These are phyloP conservation scores for Drosophila ironensis DNA, from an alignment of 1,140 invertebrate genomes.

Conservation along the genomic window DNA sequence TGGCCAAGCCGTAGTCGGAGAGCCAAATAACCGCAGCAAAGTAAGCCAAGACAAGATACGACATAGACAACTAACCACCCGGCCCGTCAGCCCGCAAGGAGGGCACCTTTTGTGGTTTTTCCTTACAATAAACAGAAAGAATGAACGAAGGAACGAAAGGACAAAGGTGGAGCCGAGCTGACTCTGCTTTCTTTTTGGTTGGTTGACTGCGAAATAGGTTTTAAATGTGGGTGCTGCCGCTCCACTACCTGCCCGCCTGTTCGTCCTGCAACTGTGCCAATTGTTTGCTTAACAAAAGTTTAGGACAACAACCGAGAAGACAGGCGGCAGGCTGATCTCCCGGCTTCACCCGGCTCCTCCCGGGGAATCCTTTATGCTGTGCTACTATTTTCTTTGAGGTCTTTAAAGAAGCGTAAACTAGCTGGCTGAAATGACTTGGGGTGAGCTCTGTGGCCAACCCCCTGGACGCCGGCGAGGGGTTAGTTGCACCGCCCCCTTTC, in stretches of 20 bases:
- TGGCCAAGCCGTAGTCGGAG: constrained; percentile 47
- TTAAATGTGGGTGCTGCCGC: constrained; percentile 52
- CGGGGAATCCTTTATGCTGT: constrained; percentile 9
- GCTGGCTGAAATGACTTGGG: constrained; percentile 1
- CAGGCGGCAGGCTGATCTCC: not conserved
- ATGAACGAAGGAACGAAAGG: constrained; percentile 41
- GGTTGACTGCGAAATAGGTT: constrained; percentile 71
- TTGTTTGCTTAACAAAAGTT: constrained; percentile 82
- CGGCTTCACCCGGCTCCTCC: not conserved
- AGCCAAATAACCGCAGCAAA: constrained; percentile 72
- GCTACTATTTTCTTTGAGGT: constrained; percentile 47
- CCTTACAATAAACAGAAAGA: constrained; percentile 56
- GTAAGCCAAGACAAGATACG: constrained; percentile 59
- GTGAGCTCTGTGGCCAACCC: not conserved
- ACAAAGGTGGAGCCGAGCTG: constrained; percentile 15
- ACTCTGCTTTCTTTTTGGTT: constrained; percentile 64
- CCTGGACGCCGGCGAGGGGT: constrained; percentile 17
- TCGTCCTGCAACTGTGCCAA: constrained; percentile 69
- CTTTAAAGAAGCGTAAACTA: constrained; percentile 76
- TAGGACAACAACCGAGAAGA: constrained; percentile 55
- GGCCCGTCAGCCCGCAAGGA: constrained; percentile 14
- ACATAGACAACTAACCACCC: constrained; percentile 17
- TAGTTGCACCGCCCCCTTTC: constrained; percentile 47
- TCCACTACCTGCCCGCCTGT: constrained; percentile 8
- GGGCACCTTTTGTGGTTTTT: constrained; percentile 67